Evolutionary conservation across 1,140 invertebrate species (phyloP), one percentile per base, ranked within the genome.

Genomic region (Saccostrea glomerata): DNA sequence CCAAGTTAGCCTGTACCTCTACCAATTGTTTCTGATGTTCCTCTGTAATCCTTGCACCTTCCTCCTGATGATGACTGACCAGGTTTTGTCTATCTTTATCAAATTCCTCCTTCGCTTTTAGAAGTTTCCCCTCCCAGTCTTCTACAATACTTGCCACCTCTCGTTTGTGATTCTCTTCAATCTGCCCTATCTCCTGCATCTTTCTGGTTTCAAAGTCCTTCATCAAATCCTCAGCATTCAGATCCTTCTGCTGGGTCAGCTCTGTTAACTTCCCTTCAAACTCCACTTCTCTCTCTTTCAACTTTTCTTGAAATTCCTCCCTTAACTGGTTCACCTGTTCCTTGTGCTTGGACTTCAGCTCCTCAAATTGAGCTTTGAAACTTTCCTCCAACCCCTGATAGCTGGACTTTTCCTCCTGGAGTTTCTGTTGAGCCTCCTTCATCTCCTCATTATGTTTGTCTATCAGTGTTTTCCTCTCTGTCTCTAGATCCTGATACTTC

Each of bases 291-390:
- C 93, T 93, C 63, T 92, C 90, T 54, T 91, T 90, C 30, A 94
- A 20, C 73, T 92, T 93, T n/a, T 93, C 92, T 88, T 93, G 91
- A 91, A 92, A 93, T 84, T 92, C 90, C 84, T 94, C 92, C 87
- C 92, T 94, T 47, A 93, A 85, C 89, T 92, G 93, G 20, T 88
- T 88, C 89, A 93, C 87, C 23, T 88, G 91, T 25, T 93, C 92
- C 85, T 93, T 93, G 82, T 88, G 92, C 85, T 92, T 89, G n/a
- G 82, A 88, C 82, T 92, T 91, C 84, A 91, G 90, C 58, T 93
- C 91, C 66, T 93, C 90, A 90, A 93, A 92, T 73, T 93, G 87
- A 23, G 88, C 87, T 89, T 91, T 92, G 85, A 93, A 92, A 82
- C 90, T 91, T 54, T 90, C 91, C 63, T 93, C 92, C 77, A 85